A percentile compares a stretch with the other conserved stretches of the same genome.
Conservation (phyloP, 2,113 vertebrate species). For the Saccopteryx bilineata region DNA sequence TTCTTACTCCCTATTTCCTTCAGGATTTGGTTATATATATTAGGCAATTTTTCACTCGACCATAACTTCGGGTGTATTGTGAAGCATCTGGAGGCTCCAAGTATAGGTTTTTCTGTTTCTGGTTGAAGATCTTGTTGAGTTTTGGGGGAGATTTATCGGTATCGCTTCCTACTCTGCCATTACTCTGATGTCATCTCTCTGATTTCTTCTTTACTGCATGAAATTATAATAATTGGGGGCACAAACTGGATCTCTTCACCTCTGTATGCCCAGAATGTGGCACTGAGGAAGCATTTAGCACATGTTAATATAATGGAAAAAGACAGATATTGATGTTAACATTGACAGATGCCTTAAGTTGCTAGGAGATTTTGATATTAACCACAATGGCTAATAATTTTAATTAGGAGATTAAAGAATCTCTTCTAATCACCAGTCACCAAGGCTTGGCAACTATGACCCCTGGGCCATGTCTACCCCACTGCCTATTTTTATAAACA, state of each 20-base stretch:
- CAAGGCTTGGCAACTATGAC: not conserved
- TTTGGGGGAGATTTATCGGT: no score
- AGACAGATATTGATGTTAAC: not conserved
- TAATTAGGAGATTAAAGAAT: slow-evolving; percentile 20
- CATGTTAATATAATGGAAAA: not conserved
- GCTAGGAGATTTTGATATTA: slow-evolving; percentile 43
- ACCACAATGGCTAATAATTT: slow-evolving; percentile 4
- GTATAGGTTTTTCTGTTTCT: no score
- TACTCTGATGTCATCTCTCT: no score
- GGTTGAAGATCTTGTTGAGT: no score
- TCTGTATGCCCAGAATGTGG: not conserved
- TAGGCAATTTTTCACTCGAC: no score
- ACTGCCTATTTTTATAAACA: not conserved
- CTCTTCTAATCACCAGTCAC: not conserved
- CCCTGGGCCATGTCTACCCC: not conserved
- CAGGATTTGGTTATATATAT: no score
- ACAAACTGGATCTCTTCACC: not conserved
- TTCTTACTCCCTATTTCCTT: no score
- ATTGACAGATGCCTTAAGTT: not conserved
- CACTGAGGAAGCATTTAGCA: slow-evolving; percentile 16
- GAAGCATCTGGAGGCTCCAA: no score
- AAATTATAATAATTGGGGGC: slow-evolving; percentile 6
- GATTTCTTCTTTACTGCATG: slow-evolving; percentile 3
- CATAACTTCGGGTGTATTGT: no score
- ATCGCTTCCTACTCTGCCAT: no score